Percentiles rank a stretch among this genome's conserved stretches.
Evolutionary conservation across 2,888 invertebrate species (phyloP).

Genomic region (Nomada flava): DNA sequence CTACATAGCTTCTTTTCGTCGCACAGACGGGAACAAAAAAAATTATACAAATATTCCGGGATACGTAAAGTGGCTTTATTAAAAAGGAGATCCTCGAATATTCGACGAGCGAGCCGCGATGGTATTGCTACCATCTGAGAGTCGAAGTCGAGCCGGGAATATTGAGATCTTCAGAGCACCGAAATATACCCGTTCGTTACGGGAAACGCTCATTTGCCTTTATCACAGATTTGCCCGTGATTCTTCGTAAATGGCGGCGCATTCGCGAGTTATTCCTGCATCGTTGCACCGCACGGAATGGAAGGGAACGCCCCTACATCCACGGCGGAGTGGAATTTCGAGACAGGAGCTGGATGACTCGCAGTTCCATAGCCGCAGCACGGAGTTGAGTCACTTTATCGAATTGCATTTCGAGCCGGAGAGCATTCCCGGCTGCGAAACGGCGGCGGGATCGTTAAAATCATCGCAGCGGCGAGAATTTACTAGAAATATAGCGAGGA

Average conservation of each 20-base stretch:
- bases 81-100: background rate
- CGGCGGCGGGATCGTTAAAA: constrained; percentile 24
- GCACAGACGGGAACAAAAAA: too few relatives aligned
- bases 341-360: background rate
- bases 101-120: constrained; percentile 10
- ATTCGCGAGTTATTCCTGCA: constrained; percentile 5
- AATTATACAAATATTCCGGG: background rate
- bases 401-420: background rate
- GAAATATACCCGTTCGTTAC: background rate
- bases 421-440: background rate
- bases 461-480: background rate
- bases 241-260: background rate
- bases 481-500: constrained; percentile 5
- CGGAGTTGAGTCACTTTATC: background rate
- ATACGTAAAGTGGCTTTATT: background rate
- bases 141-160: background rate
- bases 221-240: background rate
- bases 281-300: background rate
- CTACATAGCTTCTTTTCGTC: background rate
- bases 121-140: background rate
- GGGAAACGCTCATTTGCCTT: background rate
- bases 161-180: constrained; percentile 11
- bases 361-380: background rate
- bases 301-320: background rate
- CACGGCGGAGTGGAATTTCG: background rate